Conservation (phyloP, 1,140 invertebrate genomes). For the Sinella curviseta region DNA sequence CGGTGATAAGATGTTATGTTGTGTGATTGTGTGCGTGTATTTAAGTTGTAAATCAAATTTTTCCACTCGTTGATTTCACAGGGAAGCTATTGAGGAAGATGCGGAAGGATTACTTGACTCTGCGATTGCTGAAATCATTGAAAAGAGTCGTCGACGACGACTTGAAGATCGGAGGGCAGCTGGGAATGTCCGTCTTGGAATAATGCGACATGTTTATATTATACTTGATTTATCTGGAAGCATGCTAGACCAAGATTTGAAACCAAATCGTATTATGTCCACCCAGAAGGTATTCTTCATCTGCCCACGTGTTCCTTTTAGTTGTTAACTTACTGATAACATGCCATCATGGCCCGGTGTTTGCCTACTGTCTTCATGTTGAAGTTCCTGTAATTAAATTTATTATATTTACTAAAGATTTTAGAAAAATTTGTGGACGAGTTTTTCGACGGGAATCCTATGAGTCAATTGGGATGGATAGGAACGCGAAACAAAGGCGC, state of each 20-base stretch:
- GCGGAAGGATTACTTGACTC: slow-evolving; percentile 86
- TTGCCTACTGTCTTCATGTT: not conserved
- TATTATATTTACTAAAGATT: too few relatives aligned
- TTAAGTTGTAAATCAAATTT: slow-evolving; percentile 30
- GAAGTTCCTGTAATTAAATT: too few relatives aligned
- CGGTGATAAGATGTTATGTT: not conserved
- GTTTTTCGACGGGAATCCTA: slow-evolving; percentile 98
- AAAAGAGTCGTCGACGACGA: slow-evolving; percentile 79
- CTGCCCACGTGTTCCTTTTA: not conserved
- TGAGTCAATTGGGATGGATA: slow-evolving; percentile 93
- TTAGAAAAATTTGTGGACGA: slow-evolving; percentile 92
- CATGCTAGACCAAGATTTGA: slow-evolving; percentile 92
- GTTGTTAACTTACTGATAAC: not conserved
- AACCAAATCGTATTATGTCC: slow-evolving; percentile 87
- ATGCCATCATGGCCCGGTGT: not conserved
- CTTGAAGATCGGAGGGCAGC: slow-evolving; percentile 66
- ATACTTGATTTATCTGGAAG: slow-evolving; percentile 89
- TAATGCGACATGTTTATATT: slow-evolving; percentile 93
- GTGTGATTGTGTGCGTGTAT: slow-evolving; percentile 31
- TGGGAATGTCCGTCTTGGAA: slow-evolving; percentile 79
- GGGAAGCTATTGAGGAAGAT: slow-evolving; percentile 96
- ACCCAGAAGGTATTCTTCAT: slow-evolving; percentile 73
- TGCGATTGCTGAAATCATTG: slow-evolving; percentile 84
- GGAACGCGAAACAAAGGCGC: slow-evolving; percentile 89
- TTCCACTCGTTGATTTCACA: slow-evolving; percentile 57